These are phyloP conservation scores for Brachylomia viminalis DNA, from an alignment of 2,888 invertebrate species.

Conservation along the genomic window DNA sequence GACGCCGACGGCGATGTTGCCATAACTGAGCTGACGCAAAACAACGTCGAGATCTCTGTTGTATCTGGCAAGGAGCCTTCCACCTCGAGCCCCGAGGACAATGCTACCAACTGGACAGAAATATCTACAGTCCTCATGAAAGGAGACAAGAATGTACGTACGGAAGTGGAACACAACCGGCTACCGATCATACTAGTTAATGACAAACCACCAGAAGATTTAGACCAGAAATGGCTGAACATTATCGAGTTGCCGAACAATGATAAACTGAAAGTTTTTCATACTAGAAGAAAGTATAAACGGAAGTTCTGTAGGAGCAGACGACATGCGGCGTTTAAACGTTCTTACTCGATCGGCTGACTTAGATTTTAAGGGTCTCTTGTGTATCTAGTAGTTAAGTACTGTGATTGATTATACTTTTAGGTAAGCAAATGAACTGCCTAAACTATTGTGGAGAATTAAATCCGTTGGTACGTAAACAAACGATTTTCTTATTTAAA, in stretches of 20 bases:
- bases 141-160: slow-evolving; percentile 69
- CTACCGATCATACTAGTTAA: slow-evolving; percentile 86
- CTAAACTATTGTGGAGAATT: slow-evolving; percentile 15
- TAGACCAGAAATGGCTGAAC: slow-evolving; percentile 83
- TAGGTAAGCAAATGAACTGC: slow-evolving; percentile 39
- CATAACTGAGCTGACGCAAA: slow-evolving; percentile 74
- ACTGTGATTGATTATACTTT: slow-evolving; percentile 52
- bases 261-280: slow-evolving; percentile 81
- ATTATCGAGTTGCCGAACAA: slow-evolving; percentile 78
- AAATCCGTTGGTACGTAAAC: not conserved
- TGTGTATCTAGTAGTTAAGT: slow-evolving; percentile 45
- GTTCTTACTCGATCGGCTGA: slow-evolving; percentile 86
- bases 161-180: slow-evolving; percentile 69
- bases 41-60: slow-evolving; percentile 78
- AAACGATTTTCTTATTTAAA: slow-evolving; percentile 5
- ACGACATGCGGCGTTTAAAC: slow-evolving; percentile 83
- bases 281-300: slow-evolving; percentile 80
- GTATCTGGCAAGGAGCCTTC: slow-evolving; percentile 77
- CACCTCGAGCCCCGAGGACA: slow-evolving; percentile 74
- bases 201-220: slow-evolving; percentile 84
- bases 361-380: slow-evolving; percentile 8
- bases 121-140: slow-evolving; percentile 74
- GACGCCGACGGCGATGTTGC: slow-evolving; percentile 75
- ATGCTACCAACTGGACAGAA: slow-evolving; percentile 72
- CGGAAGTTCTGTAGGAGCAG: slow-evolving; percentile 83